Evolutionary conservation across 2,888 invertebrate genomes (phyloP).

Genomic region (Embidobia sp.): DNA sequence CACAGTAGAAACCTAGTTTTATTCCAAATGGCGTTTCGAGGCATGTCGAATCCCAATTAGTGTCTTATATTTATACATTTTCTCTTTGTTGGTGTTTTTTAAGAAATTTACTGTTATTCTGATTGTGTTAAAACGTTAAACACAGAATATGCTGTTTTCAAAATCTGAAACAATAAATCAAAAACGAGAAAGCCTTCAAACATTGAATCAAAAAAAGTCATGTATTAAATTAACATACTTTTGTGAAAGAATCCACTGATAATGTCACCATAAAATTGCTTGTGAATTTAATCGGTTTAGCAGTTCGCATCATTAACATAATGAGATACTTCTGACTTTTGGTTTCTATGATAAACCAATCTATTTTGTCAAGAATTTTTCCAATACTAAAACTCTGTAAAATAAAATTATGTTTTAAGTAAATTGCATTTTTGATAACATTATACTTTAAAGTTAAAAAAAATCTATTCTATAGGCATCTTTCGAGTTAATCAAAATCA

Average conservation of each 20-base stretch:
- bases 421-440: no score
- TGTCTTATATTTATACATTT: neutral
- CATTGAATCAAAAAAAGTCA: no score
- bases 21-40: no score
- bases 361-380: constrained; percentile 67
- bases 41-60: neutral
- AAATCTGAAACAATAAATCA: constrained; percentile 37
- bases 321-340: constrained; percentile 66
- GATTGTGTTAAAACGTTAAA: constrained; percentile 47
- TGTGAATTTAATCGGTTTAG: constrained; percentile 69
- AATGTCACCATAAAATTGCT: constrained; percentile 69
- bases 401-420: constrained; percentile 1
- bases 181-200: no score
- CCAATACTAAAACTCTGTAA: constrained; percentile 68
- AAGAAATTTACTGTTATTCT: constrained; percentile 8
- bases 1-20: no score
- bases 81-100: neutral
- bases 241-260: constrained; percentile 71
- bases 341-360: constrained; percentile 68
- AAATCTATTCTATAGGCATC: no score
- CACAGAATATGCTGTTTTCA: constrained; percentile 56
- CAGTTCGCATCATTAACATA: constrained; percentile 67
- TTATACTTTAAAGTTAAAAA: no score
- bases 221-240: constrained; percentile 66
- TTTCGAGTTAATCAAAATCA: no score